phyloP scores from a whole-genome alignment of 2,113 vertebrate species.

The human (Homo sapiens) region GRCh38 chr6:92394001-92394500 shows the following conservation, averaged over 20 bases:
- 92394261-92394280: constrained; percentile 54
- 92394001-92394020: constrained; percentile 15
- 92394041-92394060: neutral
- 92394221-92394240: constrained; percentile 67
- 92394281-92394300: constrained; percentile 43
- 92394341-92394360: constrained; percentile 63
- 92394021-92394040: constrained; percentile 56
- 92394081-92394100: constrained; percentile 46
- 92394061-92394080: constrained; percentile 42
- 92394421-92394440: constrained; percentile 47
- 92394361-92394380: neutral
- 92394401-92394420: neutral
- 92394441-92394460: neutral
- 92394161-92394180: constrained; percentile 72
- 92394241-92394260: constrained; percentile 49
- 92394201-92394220: constrained; percentile 25
- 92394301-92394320: constrained; percentile 53
- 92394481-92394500: constrained; percentile 48
- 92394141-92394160: constrained; percentile 56
- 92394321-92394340: constrained; percentile 23
- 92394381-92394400: neutral
- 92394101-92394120: constrained; percentile 52
- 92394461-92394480: constrained; percentile 41
- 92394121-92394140: constrained; percentile 12
- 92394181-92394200: constrained; percentile 37